These are phyloP conservation scores for Meloidogyne floridensis DNA, from an alignment of 1,140 invertebrate genomes.

Conservation along the genomic window DNA sequence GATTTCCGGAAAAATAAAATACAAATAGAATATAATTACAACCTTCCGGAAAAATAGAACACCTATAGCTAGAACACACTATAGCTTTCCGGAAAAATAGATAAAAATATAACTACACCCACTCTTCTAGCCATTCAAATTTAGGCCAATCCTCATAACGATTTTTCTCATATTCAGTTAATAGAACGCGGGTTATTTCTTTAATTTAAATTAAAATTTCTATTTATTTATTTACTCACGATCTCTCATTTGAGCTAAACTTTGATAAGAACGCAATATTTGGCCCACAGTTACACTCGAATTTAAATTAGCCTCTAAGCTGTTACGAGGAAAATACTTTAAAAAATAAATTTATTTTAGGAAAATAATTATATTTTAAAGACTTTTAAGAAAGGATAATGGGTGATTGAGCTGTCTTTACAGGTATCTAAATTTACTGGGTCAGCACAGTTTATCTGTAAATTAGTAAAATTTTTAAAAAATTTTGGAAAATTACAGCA, in stretches of 20 bases:
- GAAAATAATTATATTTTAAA: conserved; percentile 11
- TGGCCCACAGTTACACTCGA: conserved; percentile 22
- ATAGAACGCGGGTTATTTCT: conserved; percentile 55
- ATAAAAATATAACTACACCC: conserved; percentile 31
- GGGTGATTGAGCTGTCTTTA: conserved; percentile 56
- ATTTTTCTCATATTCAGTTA: conserved; percentile 56
- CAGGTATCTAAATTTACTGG: conserved; percentile 58
- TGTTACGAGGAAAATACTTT: conserved; percentile 64
- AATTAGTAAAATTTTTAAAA: neutral
- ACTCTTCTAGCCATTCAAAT: conserved; percentile 58
- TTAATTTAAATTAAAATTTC: neutral
- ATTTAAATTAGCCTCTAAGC: conserved; percentile 42
- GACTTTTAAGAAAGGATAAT: conserved; percentile 60
- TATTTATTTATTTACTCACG: conserved; percentile 24
- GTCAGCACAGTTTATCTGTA: conserved; percentile 64
- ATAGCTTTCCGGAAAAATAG: too few species aligned
- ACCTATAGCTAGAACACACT: too few species aligned
- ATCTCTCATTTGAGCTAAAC: conserved; percentile 60
- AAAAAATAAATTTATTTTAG: conserved; percentile 41
- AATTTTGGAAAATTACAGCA: conserved; percentile 25
- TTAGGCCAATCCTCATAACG: conserved; percentile 62
- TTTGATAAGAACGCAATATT: conserved; percentile 52
- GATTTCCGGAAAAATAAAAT: too few species aligned
- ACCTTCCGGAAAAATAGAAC: too few species aligned
- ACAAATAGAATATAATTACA: too few species aligned